Conservation (phyloP, 2,113 vertebrate species). For the Candoia aspera region DNA sequence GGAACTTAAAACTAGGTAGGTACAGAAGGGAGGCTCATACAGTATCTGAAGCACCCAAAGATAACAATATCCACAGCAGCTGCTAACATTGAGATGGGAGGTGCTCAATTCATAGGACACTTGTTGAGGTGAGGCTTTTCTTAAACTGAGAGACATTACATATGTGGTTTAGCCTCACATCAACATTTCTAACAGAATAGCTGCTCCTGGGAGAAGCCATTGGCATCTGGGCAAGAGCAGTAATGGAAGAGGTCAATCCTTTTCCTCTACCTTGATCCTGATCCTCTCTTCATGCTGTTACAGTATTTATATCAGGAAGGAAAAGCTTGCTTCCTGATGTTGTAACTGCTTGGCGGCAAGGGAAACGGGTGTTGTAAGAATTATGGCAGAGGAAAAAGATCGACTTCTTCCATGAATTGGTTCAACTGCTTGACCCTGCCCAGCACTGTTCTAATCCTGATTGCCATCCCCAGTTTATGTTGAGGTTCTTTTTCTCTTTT, state of each 20-base stretch:
- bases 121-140: neutral
- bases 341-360: neutral
- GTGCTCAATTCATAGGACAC: neutral
- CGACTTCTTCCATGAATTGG: neutral
- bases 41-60: neutral
- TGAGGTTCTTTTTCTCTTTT: neutral
- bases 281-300: neutral
- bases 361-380: neutral
- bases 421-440: neutral
- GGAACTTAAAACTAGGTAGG: slow-evolving; percentile 74
- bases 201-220: neutral
- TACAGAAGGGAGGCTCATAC: neutral
- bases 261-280: neutral
- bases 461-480: too few relatives aligned
- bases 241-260: neutral
- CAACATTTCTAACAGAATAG: neutral
- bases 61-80: neutral
- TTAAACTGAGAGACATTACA: neutral
- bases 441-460: neutral
- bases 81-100: neutral
- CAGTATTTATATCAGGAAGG: neutral
- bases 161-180: neutral
- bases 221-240: neutral
- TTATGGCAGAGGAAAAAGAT: neutral
- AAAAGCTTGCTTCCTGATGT: neutral